A percentile compares a stretch with the other conserved stretches of the same genome.
Evolutionary conservation across 2,888 invertebrate genomes (phyloP).

Genomic region (Glaucopsyche alexis): DNA sequence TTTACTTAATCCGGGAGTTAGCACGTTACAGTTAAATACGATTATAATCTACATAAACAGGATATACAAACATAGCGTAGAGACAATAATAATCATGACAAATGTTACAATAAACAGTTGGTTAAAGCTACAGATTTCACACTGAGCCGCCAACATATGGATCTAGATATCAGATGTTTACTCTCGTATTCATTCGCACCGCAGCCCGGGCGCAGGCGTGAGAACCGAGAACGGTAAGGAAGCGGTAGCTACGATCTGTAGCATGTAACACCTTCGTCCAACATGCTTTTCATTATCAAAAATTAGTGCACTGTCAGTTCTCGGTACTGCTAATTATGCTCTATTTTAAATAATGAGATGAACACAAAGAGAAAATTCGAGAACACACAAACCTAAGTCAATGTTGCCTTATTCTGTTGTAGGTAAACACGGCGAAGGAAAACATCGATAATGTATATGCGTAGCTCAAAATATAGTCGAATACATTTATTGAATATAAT

Average conservation of each 20-base stretch:
- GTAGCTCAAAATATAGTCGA: neutral
- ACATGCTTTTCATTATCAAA: constrained; percentile 57
- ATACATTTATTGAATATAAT: neutral
- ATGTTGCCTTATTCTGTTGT: constrained; percentile 19
- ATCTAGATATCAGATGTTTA: constrained; percentile 78
- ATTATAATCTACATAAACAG: constrained; percentile 52
- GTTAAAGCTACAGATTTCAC: constrained; percentile 79
- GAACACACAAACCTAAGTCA: constrained; percentile 33
- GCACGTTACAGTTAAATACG: neutral
- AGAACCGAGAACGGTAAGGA: constrained; percentile 67
- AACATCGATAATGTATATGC: constrained; percentile 27
- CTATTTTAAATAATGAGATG: constrained; percentile 44
- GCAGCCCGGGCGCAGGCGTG: constrained; percentile 54
- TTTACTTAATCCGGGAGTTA: constrained; percentile 19
- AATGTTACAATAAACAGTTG: constrained; percentile 79
- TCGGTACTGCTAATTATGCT: constrained; percentile 64
- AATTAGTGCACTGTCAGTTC: constrained; percentile 65
- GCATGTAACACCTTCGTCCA: constrained; percentile 62
- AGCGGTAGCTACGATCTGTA: constrained; percentile 70
- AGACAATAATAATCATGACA: constrained; percentile 80
- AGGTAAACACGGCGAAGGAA: constrained; percentile 33
- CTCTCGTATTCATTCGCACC: constrained; percentile 77
- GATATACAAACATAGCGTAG: constrained; percentile 72
- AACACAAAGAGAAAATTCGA: constrained; percentile 41
- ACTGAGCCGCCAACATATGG: constrained; percentile 78